These are phyloP conservation scores for Phainopepla nitens DNA, from an alignment of 2,113 vertebrate species.

Conservation along the genomic window DNA sequence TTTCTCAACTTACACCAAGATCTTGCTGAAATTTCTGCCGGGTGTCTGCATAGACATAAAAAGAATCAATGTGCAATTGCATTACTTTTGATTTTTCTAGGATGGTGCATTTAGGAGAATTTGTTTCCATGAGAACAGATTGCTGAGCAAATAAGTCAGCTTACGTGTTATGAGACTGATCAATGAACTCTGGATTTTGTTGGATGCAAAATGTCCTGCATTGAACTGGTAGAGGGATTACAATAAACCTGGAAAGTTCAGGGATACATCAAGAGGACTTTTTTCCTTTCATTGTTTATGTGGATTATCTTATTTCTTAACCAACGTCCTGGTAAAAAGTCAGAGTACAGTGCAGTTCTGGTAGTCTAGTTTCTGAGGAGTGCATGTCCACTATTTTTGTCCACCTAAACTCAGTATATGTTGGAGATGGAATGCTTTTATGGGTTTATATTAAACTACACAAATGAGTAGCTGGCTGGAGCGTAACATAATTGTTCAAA, in stretches of 20 bases:
- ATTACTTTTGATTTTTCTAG: constrained; percentile 42
- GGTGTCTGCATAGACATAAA: background rate
- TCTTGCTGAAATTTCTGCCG: background rate
- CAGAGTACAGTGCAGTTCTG: background rate
- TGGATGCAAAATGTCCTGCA: background rate
- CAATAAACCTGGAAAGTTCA: background rate
- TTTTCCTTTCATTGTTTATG: background rate
- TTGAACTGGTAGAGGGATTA: background rate
- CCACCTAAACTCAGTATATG: background rate
- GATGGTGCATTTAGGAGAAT: background rate
- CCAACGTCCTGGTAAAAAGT: background rate
- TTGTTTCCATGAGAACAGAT: constrained; percentile 56
- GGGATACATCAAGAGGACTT: background rate
- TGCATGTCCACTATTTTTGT: background rate
- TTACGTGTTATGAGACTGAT: background rate
- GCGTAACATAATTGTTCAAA: background rate
- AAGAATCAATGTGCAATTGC: background rate
- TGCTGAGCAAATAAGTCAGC: background rate
- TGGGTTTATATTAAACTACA: background rate
- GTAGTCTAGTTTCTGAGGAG: background rate
- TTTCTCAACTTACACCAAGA: background rate
- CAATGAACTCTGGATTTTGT: background rate
- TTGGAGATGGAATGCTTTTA: background rate
- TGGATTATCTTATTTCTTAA: background rate
- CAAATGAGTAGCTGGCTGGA: background rate